Conservation (phyloP, 2,113 vertebrate species). For the Macaca fascicularis region DNA sequence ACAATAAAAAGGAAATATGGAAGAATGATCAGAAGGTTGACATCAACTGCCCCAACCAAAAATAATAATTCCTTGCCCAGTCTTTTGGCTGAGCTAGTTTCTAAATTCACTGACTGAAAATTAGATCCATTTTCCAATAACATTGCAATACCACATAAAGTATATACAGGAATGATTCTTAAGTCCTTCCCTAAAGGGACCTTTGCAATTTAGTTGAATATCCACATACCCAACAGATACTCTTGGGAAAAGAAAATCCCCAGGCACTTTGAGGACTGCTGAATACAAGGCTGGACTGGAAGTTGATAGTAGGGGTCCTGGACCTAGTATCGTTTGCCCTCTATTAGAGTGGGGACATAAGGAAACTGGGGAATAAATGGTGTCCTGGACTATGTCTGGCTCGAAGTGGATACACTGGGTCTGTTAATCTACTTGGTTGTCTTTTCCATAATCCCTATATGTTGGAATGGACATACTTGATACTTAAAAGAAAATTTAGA, state of each 20-base stretch:
- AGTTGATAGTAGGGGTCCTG: too few relatives aligned
- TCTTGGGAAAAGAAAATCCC: neutral
- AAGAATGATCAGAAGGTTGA: neutral
- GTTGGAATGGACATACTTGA: too few relatives aligned
- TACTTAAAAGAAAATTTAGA: too few relatives aligned
- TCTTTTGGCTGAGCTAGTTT: neutral
- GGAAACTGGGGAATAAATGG: too few relatives aligned
- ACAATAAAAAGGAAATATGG: neutral
- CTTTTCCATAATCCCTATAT: too few relatives aligned
- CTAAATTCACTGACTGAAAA: neutral
- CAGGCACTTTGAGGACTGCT: neutral
- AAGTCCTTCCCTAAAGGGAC: neutral
- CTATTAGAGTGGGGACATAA: too few relatives aligned
- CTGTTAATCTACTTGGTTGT: too few relatives aligned
- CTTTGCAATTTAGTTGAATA: neutral
- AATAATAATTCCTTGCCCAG: neutral
- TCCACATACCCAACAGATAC: neutral
- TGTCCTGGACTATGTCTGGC: too few relatives aligned
- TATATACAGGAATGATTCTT: neutral
- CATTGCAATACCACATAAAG: neutral
- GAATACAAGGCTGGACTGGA: neutral
- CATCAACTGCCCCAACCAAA: neutral
- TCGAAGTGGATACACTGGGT: too few relatives aligned
- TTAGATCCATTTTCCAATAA: neutral
- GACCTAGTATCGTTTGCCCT: too few relatives aligned